These are phyloP conservation scores for Cheilosia urbana DNA, from an alignment of 2,888 invertebrate species.

Conservation along the genomic window DNA sequence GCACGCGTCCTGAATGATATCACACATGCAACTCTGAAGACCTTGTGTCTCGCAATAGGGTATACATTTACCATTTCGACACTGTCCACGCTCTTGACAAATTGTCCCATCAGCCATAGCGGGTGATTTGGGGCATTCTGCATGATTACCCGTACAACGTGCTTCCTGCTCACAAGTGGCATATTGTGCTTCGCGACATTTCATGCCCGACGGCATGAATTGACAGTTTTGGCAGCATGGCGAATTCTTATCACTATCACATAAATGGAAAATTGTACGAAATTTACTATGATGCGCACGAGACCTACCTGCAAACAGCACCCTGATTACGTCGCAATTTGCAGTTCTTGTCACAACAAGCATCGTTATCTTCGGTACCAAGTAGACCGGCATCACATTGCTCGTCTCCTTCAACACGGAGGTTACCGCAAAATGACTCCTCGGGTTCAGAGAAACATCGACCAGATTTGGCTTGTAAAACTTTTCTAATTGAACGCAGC, in stretches of 20 bases:
- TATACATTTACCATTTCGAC: conserved; percentile 94
- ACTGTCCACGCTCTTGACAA: conserved; percentile 96
- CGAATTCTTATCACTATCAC: conserved; percentile 94
- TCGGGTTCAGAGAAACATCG: conserved; percentile 96
- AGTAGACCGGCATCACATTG: conserved; percentile 98
- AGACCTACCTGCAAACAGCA: conserved; percentile 92
- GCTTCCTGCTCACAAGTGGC: conserved; percentile 97
- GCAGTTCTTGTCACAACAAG: conserved; percentile 97
- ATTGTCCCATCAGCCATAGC: conserved; percentile 88
- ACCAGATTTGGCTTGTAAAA: conserved; percentile 95
- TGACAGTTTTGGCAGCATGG: conserved; percentile 97
- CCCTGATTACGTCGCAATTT: conserved; percentile 91
- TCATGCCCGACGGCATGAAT: conserved; percentile 91
- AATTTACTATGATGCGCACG: background rate
- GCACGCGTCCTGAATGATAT: conserved; percentile 95
- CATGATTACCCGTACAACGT: conserved; percentile 91
- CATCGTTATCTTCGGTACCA: conserved; percentile 96
- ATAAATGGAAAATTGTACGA: background rate
- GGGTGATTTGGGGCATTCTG: conserved; percentile 93
- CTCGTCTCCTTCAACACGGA: conserved; percentile 97
- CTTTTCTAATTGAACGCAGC: conserved; percentile 95
- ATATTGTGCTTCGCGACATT: conserved; percentile 95
- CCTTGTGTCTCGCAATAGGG: conserved; percentile 98
- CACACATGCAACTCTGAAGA: conserved; percentile 98
- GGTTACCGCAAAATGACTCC: conserved; percentile 98